phyloP scores from a whole-genome alignment of 2,888 invertebrate species.

The Hyposoter dolosus region DNA sequence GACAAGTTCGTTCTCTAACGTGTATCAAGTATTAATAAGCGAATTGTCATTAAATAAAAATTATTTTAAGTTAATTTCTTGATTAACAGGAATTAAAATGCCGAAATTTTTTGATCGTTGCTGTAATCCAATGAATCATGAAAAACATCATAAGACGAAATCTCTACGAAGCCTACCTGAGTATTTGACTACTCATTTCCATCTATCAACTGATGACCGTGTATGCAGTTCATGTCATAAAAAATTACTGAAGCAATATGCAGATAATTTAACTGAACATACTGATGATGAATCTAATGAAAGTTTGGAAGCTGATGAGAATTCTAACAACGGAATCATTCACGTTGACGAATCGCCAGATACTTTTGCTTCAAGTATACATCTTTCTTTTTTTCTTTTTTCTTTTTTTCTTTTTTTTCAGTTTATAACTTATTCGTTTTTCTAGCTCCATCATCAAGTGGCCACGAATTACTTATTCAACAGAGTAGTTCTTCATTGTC shows the following conservation, averaged over 20 bases:
- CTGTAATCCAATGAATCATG: conserved; percentile 1
- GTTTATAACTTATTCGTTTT: background rate
- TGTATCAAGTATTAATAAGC: no score
- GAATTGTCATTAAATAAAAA: no score
- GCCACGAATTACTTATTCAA: background rate
- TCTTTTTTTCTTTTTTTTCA: no score
- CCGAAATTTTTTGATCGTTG: conserved; percentile 22
- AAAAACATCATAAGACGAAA: conserved; percentile 1
- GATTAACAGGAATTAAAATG: conserved; percentile 11
- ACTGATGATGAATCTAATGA: background rate
- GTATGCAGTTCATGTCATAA: conserved; percentile 15
- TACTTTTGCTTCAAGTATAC: background rate
- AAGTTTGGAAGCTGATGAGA: background rate
- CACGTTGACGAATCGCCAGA: background rate
- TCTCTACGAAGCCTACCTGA: conserved; percentile 5
- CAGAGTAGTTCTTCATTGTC: conserved; percentile 9
- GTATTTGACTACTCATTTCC: conserved; percentile 4
- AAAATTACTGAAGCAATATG: background rate
- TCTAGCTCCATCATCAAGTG: background rate
- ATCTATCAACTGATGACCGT: conserved; percentile 11
- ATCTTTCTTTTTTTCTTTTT: background rate
- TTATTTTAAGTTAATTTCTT: background rate
- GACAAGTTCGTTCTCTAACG: no score
- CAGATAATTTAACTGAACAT: background rate
- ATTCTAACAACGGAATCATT: background rate